A percentile compares a stretch with the other conserved stretches of the same genome.
phyloP scores from a whole-genome alignment of 2,888 invertebrate genomes.

The Seira sanloemensis region DNA sequence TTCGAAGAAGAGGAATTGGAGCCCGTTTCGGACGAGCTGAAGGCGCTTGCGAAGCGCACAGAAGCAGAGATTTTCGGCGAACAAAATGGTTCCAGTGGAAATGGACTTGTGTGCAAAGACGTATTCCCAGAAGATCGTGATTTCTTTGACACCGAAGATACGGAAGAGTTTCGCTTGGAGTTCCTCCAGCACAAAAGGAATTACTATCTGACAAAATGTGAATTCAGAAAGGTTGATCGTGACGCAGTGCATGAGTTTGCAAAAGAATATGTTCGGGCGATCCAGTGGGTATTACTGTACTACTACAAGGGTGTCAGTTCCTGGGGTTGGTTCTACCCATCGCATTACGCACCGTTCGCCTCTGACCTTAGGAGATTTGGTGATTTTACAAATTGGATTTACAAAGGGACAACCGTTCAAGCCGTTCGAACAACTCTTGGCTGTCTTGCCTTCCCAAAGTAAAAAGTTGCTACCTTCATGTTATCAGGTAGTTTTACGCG shows the following conservation, averaged over 20 bases:
- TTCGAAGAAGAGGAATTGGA: slow-evolving; percentile 68
- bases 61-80: slow-evolving; percentile 79
- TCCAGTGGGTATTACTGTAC: slow-evolving; percentile 97
- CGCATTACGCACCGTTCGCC: slow-evolving; percentile 97
- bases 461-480: slow-evolving; percentile 85
- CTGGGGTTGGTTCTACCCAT: slow-evolving; percentile 99
- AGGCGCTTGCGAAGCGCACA: slow-evolving; percentile 81
- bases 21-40: slow-evolving; percentile 77
- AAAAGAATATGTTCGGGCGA: slow-evolving; percentile 91
- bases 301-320: slow-evolving; percentile 97
- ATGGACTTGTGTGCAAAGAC: slow-evolving; percentile 74
- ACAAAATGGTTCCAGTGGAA: slow-evolving; percentile 55
- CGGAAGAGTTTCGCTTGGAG: slow-evolving; percentile 79
- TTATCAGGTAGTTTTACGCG: slow-evolving; percentile 80
- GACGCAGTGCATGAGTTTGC: slow-evolving; percentile 88
- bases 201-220: slow-evolving; percentile 94
- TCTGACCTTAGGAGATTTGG: slow-evolving; percentile 92
- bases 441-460: slow-evolving; percentile 88
- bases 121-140: slow-evolving; percentile 77
- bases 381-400: slow-evolving; percentile 86
- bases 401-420: slow-evolving; percentile 91
- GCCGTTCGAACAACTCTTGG: slow-evolving; percentile 93
- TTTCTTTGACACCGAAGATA: slow-evolving; percentile 80
- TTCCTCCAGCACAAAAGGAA: slow-evolving; percentile 90
- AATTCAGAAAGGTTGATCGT: slow-evolving; percentile 87